These are phyloP conservation scores for Rhynchonycteris naso DNA, from an alignment of 2,797 vertebrate species.

Conservation along the genomic window DNA sequence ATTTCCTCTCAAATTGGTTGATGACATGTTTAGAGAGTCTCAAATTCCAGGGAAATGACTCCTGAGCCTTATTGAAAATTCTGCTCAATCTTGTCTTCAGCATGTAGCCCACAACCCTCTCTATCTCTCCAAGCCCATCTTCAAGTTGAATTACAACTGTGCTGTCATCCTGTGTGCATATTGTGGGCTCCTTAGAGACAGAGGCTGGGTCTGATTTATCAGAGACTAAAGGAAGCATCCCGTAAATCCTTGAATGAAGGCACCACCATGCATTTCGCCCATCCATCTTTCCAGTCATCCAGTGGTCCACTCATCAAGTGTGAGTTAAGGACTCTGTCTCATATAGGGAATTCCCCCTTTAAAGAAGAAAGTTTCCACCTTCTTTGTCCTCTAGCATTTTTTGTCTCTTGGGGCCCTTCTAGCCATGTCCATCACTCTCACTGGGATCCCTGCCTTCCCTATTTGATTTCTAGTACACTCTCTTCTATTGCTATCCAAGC, in stretches of 20 bases:
- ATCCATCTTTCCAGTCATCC: background rate
- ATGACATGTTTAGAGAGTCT: slow-evolving; percentile 2
- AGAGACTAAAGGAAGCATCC: background rate
- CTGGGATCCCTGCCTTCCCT: background rate
- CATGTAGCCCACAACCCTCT: background rate
- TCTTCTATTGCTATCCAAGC: background rate
- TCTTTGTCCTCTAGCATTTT: background rate
- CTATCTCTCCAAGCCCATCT: background rate
- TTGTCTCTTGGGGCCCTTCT: background rate
- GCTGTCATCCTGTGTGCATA: background rate
- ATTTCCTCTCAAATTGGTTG: slow-evolving; percentile 18
- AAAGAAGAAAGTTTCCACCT: background rate
- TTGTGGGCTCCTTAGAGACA: background rate
- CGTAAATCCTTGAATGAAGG: background rate
- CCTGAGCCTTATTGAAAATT: background rate
- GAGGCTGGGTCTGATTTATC: background rate
- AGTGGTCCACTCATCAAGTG: background rate
- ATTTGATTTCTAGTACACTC: background rate
- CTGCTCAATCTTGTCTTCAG: background rate
- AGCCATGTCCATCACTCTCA: background rate
- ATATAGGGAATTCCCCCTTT: background rate
- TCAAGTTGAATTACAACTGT: background rate
- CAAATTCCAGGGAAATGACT: background rate
- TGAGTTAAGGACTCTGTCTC: background rate
- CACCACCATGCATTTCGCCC: background rate